phyloP scores from a whole-genome alignment of 2,888 invertebrate genomes.

The Rhagophthalmus giganteus region DNA sequence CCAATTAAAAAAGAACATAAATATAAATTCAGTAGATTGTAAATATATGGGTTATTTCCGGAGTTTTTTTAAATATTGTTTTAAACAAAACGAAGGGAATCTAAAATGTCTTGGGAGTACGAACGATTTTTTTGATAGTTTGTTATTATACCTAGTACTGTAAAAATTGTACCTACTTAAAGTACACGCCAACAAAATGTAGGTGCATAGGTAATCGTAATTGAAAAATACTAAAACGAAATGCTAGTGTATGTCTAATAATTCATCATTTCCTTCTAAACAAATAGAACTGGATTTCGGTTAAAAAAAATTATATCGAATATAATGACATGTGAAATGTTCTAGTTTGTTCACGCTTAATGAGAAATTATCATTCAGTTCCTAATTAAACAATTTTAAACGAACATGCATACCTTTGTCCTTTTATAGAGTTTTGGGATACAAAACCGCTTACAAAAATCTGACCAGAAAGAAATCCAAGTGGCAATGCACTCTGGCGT shows the following conservation, averaged over 20 bases:
- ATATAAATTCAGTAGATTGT: too few relatives aligned
- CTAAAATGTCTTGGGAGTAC: too few relatives aligned
- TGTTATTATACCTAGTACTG: too few relatives aligned
- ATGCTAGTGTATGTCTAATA: neutral
- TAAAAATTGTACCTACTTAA: too few relatives aligned
- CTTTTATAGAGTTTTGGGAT: constrained; percentile 41
- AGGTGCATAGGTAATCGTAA: too few relatives aligned
- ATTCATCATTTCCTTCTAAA: constrained; percentile 3
- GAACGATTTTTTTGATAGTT: too few relatives aligned
- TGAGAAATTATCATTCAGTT: constrained; percentile 40
- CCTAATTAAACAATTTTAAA: constrained; percentile 42
- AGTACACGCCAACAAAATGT: too few relatives aligned
- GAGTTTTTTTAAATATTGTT: too few relatives aligned
- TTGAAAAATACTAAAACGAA: too few relatives aligned
- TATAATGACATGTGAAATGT: constrained; percentile 25
- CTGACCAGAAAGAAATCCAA: constrained; percentile 33
- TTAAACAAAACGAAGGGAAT: too few relatives aligned
- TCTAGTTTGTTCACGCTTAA: constrained; percentile 29
- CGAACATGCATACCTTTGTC: constrained; percentile 42
- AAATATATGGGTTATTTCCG: too few relatives aligned
- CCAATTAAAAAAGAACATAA: too few relatives aligned
- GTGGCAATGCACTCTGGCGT: constrained; percentile 38
- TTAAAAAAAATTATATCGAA: constrained; percentile 15
- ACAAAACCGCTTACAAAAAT: constrained; percentile 32
- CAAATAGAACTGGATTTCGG: constrained; percentile 19